These are phyloP conservation scores for Strigamia maritima DNA, from an alignment of 2,888 invertebrate genomes.

Conservation along the genomic window DNA sequence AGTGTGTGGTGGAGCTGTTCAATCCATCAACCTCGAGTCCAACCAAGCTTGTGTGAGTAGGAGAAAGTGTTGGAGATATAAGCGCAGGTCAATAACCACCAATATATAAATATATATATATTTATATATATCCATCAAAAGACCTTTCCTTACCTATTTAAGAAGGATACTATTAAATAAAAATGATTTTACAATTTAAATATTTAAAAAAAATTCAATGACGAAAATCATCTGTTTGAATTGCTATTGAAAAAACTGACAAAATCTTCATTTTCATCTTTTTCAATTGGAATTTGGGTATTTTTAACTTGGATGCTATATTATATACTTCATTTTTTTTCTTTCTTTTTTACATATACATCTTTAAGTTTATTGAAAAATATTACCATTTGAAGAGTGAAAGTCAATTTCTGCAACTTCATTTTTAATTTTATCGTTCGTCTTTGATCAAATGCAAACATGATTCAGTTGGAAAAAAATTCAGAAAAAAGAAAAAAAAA, in stretches of 20 bases:
- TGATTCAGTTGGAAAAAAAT: background rate
- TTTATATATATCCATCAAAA: no score
- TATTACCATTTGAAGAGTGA: background rate
- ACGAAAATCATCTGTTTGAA: no score
- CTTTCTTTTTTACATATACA: no score
- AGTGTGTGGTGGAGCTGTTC: background rate
- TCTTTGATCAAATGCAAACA: conserved; percentile 7
- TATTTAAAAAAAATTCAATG: no score
- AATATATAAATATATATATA: background rate
- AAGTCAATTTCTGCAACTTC: background rate
- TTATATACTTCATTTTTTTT: no score
- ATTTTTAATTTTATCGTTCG: background rate
- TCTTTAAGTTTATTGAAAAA: background rate
- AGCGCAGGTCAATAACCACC: background rate
- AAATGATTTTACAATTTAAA: no score
- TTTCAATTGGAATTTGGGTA: no score
- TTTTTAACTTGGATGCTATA: no score
- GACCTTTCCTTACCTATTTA: no score
- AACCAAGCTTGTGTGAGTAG: background rate
- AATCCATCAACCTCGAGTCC: background rate
- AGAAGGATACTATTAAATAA: no score
- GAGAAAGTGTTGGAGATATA: background rate
- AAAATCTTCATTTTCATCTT: no score
- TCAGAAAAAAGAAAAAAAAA: background rate
- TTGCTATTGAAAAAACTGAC: no score